phyloP scores from a whole-genome alignment of 2,888 invertebrate species.

The Xestoiulus laeticollis region DNA sequence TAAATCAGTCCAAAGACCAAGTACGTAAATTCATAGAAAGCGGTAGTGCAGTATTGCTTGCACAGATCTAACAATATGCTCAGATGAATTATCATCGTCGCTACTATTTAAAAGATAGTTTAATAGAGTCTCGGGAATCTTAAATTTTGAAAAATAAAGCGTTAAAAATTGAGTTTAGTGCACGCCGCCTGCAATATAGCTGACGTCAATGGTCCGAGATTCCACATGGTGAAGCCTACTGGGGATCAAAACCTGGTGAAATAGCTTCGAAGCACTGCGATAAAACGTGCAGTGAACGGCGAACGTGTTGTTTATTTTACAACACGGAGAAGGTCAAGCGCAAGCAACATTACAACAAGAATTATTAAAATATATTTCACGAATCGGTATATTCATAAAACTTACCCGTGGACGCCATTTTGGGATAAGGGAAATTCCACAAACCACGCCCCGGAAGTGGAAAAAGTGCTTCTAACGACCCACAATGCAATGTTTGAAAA shows the following conservation, averaged over 20 bases:
- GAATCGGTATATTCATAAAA: not conserved
- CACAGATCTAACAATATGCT: not conserved
- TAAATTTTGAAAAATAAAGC: not conserved
- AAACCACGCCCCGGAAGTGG: not conserved
- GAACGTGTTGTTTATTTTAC: not conserved
- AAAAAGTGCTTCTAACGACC: not conserved
- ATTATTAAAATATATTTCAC: not conserved
- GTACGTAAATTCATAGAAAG: not conserved
- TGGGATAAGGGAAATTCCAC: not conserved
- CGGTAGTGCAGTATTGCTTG: not conserved
- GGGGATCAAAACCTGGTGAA: not conserved
- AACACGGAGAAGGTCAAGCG: not conserved
- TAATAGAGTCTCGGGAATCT: not conserved
- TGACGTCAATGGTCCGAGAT: constrained; percentile 16
- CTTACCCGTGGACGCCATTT: constrained; percentile 52
- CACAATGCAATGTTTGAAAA: not conserved
- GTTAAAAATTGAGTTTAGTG: not conserved
- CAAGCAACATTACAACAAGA: not conserved
- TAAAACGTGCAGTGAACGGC: not conserved
- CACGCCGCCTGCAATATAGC: not conserved
- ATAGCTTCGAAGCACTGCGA: not conserved
- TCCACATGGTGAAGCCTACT: not conserved
- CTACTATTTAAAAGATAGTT: not conserved
- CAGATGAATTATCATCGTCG: not conserved
- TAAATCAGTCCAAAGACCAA: not conserved